Percentiles rank a stretch among this genome's conserved stretches.
Evolutionary conservation across 2,797 vertebrate species (phyloP).

Genomic region (Poecilia gillii): DNA sequence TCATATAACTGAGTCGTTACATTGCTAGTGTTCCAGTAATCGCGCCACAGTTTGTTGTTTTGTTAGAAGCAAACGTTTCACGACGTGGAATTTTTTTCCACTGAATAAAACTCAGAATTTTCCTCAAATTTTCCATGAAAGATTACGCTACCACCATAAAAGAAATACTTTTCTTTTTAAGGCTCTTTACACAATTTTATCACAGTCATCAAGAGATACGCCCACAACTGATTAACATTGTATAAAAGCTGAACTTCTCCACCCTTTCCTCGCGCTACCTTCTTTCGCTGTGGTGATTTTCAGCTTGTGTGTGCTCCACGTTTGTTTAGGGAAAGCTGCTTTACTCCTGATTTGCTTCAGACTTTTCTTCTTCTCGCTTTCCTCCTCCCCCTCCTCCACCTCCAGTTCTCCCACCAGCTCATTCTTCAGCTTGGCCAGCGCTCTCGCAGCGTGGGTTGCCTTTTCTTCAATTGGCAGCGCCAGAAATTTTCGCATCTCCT

Average conservation of each 20-base stretch:
- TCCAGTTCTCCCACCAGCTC: conserved; percentile 65
- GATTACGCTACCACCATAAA: background rate
- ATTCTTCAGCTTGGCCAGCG: conserved; percentile 73
- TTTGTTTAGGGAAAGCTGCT: conserved; percentile 20
- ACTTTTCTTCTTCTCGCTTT: conserved; percentile 24
- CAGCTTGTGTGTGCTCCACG: conserved; percentile 54
- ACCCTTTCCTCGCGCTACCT: conserved; percentile 42
- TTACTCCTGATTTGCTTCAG: conserved; percentile 24
- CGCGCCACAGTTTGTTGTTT: background rate
- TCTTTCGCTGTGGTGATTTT: conserved; percentile 81
- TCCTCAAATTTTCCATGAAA: background rate
- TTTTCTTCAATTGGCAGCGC: conserved; percentile 83
- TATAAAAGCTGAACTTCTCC: background rate
- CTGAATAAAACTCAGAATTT: background rate
- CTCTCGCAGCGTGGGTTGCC: conserved; percentile 70
- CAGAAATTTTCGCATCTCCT: conserved; percentile 84
- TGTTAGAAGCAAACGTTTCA: background rate
- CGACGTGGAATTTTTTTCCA: background rate
- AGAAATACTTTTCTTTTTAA: background rate
- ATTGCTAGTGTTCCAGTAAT: background rate
- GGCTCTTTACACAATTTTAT: background rate
- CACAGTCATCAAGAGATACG: background rate
- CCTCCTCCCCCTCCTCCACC: conserved; percentile 52
- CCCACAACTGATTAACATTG: background rate
- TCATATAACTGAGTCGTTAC: background rate